Conservation (phyloP, 2,797 vertebrate genomes). For the Dipus sagitta region DNA sequence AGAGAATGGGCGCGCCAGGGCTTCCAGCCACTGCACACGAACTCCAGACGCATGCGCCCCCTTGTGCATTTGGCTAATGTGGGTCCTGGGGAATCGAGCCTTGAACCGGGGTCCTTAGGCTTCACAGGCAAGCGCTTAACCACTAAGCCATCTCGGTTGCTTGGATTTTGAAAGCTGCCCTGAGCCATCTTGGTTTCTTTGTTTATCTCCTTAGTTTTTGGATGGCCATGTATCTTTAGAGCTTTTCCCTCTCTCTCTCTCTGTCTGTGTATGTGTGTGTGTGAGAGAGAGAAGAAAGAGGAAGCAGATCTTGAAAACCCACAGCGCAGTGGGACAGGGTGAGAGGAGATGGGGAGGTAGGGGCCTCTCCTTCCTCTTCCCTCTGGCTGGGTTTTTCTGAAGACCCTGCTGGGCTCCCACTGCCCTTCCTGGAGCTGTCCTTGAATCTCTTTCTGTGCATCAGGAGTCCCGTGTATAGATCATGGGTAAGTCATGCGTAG, state of each 20-base stretch:
- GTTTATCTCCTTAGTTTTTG: neutral
- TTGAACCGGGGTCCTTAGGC: too few relatives aligned
- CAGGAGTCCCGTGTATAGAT: neutral
- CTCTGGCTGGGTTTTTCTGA: neutral
- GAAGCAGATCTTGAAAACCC: neutral
- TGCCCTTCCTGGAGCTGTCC: neutral
- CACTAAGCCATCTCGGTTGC: fast-evolving
- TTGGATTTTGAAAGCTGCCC: neutral
- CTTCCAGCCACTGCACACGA: too few relatives aligned
- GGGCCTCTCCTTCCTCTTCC: neutral
- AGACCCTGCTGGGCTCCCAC: neutral
- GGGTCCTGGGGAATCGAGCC: too few relatives aligned
- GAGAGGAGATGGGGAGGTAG: too few relatives aligned
- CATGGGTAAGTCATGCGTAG: too few relatives aligned
- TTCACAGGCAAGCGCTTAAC: too few relatives aligned
- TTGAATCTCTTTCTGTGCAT: neutral
- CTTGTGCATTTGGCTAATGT: too few relatives aligned
- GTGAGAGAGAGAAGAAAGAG: neutral
- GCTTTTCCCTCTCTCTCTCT: too few relatives aligned
- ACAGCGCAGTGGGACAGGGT: neutral
- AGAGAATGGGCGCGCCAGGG: too few relatives aligned
- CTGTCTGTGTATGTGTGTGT: too few relatives aligned
- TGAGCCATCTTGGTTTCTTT: neutral
- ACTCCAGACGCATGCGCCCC: too few relatives aligned
- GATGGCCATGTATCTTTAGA: neutral